A percentile compares a stretch with the other conserved stretches of the same genome.
These are phyloP conservation scores for Phymatocera aterrima DNA, from an alignment of 2,888 invertebrate species.

Conservation along the genomic window DNA sequence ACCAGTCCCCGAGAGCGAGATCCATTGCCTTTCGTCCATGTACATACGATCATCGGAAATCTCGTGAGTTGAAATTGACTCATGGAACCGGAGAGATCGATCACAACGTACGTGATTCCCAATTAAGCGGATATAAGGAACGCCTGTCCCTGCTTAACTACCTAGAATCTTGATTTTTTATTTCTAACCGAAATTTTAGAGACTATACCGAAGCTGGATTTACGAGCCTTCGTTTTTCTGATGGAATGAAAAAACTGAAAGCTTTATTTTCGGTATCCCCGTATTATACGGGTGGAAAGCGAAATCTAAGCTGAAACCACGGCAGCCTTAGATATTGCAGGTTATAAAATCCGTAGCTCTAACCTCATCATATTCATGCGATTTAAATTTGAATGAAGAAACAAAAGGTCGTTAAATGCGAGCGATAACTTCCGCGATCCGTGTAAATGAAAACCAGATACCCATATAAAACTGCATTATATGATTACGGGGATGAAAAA, in stretches of 20 bases:
- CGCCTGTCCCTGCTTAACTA: too few species aligned
- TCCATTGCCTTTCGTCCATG: not conserved
- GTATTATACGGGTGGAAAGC: not conserved
- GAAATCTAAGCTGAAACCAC: not conserved
- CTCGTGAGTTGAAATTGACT: not conserved
- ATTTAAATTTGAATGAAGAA: not conserved
- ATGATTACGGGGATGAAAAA: conserved; percentile 16
- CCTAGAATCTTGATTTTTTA: not conserved
- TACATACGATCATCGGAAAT: not conserved
- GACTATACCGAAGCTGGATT: not conserved
- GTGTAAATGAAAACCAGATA: conserved; percentile 4
- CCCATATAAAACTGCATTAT: conserved; percentile 19
- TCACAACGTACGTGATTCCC: not conserved
- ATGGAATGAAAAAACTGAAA: not conserved
- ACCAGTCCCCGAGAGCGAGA: not conserved
- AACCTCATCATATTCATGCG: not conserved
- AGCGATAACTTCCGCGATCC: not conserved
- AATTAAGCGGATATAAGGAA: not conserved
- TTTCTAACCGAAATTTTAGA: too few species aligned
- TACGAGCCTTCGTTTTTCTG: not conserved
- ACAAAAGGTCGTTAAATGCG: not conserved
- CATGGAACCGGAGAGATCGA: not conserved
- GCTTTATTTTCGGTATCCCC: not conserved
- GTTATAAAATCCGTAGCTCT: not conserved
- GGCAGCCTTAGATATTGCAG: not conserved